Evolutionary conservation across 2,113 vertebrate species (phyloP).

Genomic region (Equus przewalskii): DNA sequence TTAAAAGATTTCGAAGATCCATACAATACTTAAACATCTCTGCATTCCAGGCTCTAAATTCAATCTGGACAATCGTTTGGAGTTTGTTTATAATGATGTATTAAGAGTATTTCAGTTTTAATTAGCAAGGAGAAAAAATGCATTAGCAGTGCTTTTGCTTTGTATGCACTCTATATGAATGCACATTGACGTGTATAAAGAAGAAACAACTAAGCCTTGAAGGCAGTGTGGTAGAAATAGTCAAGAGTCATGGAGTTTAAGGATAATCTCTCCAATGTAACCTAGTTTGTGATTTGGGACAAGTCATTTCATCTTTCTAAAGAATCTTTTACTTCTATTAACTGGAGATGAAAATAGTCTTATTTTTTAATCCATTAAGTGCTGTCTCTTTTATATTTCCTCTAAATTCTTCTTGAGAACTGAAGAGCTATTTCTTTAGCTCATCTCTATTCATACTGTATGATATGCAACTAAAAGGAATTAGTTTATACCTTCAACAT

Average conservation of each 20-base stretch:
- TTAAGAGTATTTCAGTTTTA: not conserved
- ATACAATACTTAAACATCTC: not conserved
- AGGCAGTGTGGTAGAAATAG: not conserved
- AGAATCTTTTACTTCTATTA: not conserved
- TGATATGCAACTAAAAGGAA: not conserved
- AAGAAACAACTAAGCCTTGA: not conserved
- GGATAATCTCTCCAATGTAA: not conserved
- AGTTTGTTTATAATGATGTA: constrained; percentile 25
- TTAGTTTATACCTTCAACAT: not conserved
- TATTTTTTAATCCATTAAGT: not conserved
- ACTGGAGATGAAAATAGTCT: not conserved
- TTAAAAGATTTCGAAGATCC: constrained; percentile 29
- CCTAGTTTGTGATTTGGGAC: not conserved
- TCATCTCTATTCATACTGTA: not conserved
- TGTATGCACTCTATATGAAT: not conserved
- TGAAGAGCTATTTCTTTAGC: not conserved
- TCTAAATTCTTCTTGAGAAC: not conserved
- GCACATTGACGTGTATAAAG: not conserved
- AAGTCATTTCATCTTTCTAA: constrained; percentile 39
- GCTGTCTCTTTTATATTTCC: not conserved
- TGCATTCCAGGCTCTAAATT: not conserved
- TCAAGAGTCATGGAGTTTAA: constrained; percentile 6
- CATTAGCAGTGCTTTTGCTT: not conserved
- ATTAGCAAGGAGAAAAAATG: constrained; percentile 34
- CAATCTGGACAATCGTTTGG: constrained; percentile 14